phyloP scores from a whole-genome alignment of 2,797 vertebrate species.

The Picus viridis region DNA sequence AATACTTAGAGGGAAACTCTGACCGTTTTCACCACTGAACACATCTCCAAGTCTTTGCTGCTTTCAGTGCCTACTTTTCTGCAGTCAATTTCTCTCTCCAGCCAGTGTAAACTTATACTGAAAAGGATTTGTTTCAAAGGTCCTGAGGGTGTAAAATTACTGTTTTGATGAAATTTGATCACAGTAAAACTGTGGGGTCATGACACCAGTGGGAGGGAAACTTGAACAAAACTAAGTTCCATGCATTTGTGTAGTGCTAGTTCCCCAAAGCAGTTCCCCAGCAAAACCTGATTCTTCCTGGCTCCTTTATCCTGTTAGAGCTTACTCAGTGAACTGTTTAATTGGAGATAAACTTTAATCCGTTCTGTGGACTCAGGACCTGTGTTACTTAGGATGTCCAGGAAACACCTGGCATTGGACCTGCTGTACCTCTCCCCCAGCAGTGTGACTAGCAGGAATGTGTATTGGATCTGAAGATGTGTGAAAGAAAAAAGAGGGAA shows the following conservation, averaged over 20 bases:
- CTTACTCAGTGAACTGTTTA: neutral
- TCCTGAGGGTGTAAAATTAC: neutral
- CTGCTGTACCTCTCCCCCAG: neutral
- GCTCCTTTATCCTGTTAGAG: slow-evolving; percentile 37
- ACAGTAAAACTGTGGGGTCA: neutral
- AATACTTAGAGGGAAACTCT: neutral
- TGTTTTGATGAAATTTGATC: neutral
- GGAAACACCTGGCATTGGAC: neutral
- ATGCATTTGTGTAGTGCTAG: neutral
- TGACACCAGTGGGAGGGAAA: neutral
- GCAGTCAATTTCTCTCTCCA: neutral
- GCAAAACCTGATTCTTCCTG: neutral
- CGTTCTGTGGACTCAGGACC: neutral
- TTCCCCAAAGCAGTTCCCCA: neutral
- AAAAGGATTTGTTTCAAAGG: neutral
- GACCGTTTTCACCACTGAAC: neutral
- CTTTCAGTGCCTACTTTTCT: neutral
- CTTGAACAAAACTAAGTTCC: neutral
- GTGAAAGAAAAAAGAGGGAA: neutral
- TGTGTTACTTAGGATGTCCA: neutral
- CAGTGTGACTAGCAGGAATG: neutral
- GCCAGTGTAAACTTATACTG: neutral
- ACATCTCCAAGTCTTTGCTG: neutral
- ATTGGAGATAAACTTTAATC: slow-evolving; percentile 42
- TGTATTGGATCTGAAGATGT: neutral